Percentiles rank a stretch among this genome's conserved stretches.
These are phyloP conservation scores for Apaloderma vittatum DNA, from an alignment of 2,113 vertebrate species.

Conservation along the genomic window DNA sequence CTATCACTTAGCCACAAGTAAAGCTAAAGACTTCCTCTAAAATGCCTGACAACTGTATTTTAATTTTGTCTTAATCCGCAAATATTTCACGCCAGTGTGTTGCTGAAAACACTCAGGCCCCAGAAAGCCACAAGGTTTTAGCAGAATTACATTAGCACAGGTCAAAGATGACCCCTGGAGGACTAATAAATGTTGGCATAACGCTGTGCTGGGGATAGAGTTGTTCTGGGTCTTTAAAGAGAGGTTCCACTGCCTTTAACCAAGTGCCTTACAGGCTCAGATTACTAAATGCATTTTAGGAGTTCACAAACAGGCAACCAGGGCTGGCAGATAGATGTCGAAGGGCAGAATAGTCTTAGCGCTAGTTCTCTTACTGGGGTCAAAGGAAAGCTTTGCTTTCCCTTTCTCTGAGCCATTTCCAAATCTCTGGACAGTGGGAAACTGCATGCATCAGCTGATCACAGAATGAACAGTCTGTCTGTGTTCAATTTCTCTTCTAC, in stretches of 20 bases:
- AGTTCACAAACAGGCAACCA: background rate
- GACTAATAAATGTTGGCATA: background rate
- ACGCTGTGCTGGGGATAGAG: background rate
- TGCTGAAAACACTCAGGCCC: background rate
- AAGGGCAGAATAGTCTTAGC: background rate
- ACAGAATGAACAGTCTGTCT: background rate
- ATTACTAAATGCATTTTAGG: background rate
- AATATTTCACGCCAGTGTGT: background rate
- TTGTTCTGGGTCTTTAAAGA: background rate
- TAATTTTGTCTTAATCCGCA: background rate
- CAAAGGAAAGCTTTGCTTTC: background rate
- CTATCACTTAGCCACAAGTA: background rate
- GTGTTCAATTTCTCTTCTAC: background rate
- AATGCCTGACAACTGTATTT: background rate
- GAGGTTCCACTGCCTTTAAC: background rate
- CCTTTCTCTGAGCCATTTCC: background rate
- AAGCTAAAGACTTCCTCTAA: background rate
- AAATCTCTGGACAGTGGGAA: background rate
- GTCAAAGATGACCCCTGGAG: constrained; percentile 11
- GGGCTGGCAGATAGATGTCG: background rate
- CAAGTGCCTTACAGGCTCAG: background rate
- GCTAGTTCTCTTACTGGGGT: background rate
- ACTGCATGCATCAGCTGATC: background rate
- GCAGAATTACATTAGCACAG: background rate
- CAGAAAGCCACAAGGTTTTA: background rate